Evolutionary conservation across 2,113 vertebrate species (phyloP).

Genomic region (Hemicordylus capensis): DNA sequence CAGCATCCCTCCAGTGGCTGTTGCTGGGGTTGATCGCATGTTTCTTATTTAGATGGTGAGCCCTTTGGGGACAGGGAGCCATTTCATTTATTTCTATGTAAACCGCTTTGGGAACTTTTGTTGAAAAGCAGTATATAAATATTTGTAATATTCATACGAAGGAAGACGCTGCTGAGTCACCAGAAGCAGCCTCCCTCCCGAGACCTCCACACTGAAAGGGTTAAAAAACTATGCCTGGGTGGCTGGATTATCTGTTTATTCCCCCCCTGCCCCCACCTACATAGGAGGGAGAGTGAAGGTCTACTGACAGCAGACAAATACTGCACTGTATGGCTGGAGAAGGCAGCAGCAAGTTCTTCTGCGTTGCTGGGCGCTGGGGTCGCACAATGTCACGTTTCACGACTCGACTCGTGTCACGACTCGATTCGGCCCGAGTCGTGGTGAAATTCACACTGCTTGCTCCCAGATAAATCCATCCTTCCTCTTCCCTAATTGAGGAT

Average conservation of each 20-base stretch:
- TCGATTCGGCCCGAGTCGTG: too few species aligned
- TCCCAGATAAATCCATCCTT: conserved; percentile 62
- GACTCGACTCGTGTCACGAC: too few species aligned
- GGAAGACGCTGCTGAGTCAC: too few species aligned
- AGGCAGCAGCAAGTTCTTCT: conserved; percentile 59
- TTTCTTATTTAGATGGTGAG: too few species aligned
- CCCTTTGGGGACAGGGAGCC: too few species aligned
- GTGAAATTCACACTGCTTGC: conserved; percentile 53
- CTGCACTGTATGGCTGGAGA: conserved; percentile 49
- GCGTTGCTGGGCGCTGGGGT: conserved; percentile 46
- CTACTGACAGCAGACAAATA: conserved; percentile 53
- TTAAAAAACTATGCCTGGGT: neutral
- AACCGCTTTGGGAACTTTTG: too few species aligned
- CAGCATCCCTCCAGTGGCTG: too few species aligned
- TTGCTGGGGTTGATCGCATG: too few species aligned
- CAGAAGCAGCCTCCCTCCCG: too few species aligned
- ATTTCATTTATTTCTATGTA: too few species aligned
- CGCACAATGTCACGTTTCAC: conserved; percentile 67
- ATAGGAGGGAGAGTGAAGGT: neutral
- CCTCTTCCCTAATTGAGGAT: conserved; percentile 64
- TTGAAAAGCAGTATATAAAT: too few species aligned
- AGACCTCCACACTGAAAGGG: conserved; percentile 21
- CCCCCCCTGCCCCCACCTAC: neutral
- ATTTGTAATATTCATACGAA: too few species aligned
- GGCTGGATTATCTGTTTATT: neutral